Base-by-base conservation (phyloP, 1,140 invertebrate genomes). In the Sitodiplosis mosellana region DNA sequence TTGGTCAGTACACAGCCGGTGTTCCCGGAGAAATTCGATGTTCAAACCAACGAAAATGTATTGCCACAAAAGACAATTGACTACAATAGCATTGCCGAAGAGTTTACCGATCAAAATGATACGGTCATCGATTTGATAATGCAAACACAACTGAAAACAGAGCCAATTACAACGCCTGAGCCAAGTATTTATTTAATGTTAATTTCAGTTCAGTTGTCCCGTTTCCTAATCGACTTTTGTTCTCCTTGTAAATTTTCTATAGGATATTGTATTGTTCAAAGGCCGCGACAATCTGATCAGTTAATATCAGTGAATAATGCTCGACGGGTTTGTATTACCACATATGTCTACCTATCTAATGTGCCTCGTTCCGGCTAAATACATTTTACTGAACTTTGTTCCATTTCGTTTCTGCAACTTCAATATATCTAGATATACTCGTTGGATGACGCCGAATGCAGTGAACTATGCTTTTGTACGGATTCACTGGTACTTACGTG, bases 401-500 rank as follows among this genome's bases (percentile, higher is more conserved):
- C 27, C 10, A 27, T 27, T 27, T 27, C n/a, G n/a, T n/a, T 34
- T 34, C 7, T 34, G 14, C 33, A 34, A 34, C 14, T 34, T 34
- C 14, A 34, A 38, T n/a, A 38, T n/a, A 41, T 17, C 2, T 68
- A 90, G 86, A 72, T 90, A 48, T 88, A 89, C 66, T 77, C 82
- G 33, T 80, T 86, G 56, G 82, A 86, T 53, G 83, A 88, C 57
- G 77, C 84, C 20, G 80, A 84, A 58, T 86, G 82, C 59, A 84
- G 81, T 33, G 82, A 86, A 62, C 66, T 86, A 45, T 87, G 83
- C 64, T 77, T 84, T 51, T 88, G 84, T 59, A 75, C 78, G 57
- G 72, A 77, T 44, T 78, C 80, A 2, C 75, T 83, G 55, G 76
- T 77, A 52, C 73, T 87, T 47, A 75, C 76, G 45, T 90, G 87